Percentiles rank a stretch among this genome's conserved stretches.
Evolutionary conservation across 2,888 invertebrate species (phyloP).

Genomic region (Ptilodon capucinus): DNA sequence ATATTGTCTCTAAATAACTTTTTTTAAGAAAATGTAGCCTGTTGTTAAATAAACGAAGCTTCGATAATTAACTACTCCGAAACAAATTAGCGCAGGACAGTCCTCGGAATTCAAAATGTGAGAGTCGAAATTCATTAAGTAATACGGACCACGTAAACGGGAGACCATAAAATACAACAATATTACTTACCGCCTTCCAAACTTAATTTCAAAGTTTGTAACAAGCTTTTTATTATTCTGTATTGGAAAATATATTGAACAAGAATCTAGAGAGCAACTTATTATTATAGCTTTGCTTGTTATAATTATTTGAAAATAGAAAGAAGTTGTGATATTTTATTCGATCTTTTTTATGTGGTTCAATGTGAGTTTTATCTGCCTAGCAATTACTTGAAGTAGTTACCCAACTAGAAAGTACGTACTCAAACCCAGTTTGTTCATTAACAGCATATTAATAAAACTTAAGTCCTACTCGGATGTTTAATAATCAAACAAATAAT

Average conservation of each 20-base stretch:
- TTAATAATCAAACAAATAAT: no score
- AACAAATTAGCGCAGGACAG: background rate
- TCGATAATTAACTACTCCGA: background rate
- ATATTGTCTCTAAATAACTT: no score
- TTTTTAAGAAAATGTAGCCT: background rate
- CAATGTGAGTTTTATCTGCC: no score
- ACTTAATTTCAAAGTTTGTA: conserved; percentile 29
- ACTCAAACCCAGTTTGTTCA: no score
- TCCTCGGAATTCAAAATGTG: background rate
- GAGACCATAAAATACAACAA: conserved; percentile 11
- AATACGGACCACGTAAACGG: conserved; percentile 12
- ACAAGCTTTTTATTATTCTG: conserved; percentile 34
- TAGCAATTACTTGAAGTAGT: no score
- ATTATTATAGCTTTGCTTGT: background rate
- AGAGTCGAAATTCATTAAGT: conserved; percentile 17
- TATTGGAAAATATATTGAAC: background rate
- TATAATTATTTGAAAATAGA: no score
- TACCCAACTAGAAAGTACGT: no score
- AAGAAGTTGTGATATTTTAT: background rate
- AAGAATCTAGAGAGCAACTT: background rate
- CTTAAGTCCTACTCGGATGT: no score
- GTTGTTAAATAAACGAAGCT: background rate
- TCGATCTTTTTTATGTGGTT: no score
- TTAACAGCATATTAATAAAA: no score
- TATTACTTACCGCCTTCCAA: conserved; percentile 27